These are phyloP conservation scores for Tholera decimalis DNA, from an alignment of 2,888 invertebrate genomes.

Conservation along the genomic window DNA sequence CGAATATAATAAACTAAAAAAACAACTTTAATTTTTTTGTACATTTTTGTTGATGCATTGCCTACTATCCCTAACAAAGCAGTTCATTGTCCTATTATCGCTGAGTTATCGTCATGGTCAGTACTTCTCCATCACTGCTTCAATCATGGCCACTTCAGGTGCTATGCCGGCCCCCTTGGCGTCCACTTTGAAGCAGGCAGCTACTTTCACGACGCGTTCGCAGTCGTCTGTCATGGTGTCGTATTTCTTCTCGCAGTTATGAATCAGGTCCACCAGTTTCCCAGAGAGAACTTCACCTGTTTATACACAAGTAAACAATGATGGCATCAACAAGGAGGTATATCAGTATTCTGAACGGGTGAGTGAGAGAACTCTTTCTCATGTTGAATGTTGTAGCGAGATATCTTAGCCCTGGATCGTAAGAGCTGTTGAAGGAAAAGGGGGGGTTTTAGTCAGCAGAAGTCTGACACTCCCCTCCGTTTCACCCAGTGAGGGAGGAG, in stretches of 20 bases:
- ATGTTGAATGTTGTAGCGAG: no score
- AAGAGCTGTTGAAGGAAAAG: no score
- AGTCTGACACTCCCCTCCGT: no score
- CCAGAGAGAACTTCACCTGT: slow-evolving; percentile 81
- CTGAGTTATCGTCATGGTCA: slow-evolving; percentile 47
- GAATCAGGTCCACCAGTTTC: slow-evolving; percentile 83
- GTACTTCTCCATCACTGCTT: slow-evolving; percentile 85
- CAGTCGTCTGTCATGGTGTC: slow-evolving; percentile 83
- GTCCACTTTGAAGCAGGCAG: slow-evolving; percentile 85
- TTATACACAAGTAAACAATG: slow-evolving; percentile 5
- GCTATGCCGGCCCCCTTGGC: slow-evolving; percentile 83
- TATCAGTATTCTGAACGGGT: no score
- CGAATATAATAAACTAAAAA: slow-evolving; percentile 35
- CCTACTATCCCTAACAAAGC: slow-evolving; percentile 30
- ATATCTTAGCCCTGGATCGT: no score
- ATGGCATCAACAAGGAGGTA: background rate
- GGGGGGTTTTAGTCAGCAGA: no score
- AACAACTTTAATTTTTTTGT: slow-evolving; percentile 21
- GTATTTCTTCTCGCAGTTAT: slow-evolving; percentile 85
- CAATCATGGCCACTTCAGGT: slow-evolving; percentile 86
- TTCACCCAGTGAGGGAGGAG: no score
- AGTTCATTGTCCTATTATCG: slow-evolving; percentile 11
- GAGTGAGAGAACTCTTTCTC: no score
- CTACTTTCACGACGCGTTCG: slow-evolving; percentile 83
- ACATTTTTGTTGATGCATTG: slow-evolving; percentile 27